phyloP scores from a whole-genome alignment of 2,113 vertebrate species.

The Syrrhaptes paradoxus region DNA sequence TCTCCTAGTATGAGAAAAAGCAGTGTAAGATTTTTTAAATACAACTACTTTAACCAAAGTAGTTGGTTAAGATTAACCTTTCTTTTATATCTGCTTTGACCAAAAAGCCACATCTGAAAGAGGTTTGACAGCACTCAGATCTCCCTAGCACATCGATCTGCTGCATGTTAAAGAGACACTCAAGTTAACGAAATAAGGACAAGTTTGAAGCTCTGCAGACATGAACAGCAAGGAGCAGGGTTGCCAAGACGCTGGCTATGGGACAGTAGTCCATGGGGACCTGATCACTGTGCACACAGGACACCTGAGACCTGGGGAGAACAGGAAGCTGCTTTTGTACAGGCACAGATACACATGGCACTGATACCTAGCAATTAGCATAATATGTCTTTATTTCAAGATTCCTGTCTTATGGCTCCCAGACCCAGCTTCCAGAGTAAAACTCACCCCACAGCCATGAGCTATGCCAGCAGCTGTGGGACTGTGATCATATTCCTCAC shows the following conservation, averaged over 20 bases:
- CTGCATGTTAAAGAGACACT: neutral
- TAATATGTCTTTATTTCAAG: neutral
- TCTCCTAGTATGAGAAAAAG: neutral
- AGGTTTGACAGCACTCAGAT: neutral
- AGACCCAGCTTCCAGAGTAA: neutral
- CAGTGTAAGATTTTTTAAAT: neutral
- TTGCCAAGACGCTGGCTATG: neutral
- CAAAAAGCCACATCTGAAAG: neutral
- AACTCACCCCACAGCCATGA: neutral
- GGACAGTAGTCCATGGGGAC: neutral
- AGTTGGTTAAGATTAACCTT: neutral
- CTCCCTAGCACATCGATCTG: neutral
- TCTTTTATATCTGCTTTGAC: neutral
- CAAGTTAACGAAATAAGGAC: conserved; percentile 15
- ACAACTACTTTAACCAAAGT: neutral
- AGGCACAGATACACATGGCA: neutral
- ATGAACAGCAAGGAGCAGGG: neutral
- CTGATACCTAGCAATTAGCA: neutral
- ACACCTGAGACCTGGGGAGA: neutral
- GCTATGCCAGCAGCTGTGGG: neutral
- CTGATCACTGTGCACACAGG: neutral
- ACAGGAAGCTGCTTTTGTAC: neutral
- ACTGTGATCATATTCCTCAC: neutral
- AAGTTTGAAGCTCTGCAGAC: neutral
- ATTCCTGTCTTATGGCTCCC: neutral